These are phyloP conservation scores for Anthopleura xanthogrammica DNA, from an alignment of 92 coral and sea anemone species.

Conservation along the genomic window DNA sequence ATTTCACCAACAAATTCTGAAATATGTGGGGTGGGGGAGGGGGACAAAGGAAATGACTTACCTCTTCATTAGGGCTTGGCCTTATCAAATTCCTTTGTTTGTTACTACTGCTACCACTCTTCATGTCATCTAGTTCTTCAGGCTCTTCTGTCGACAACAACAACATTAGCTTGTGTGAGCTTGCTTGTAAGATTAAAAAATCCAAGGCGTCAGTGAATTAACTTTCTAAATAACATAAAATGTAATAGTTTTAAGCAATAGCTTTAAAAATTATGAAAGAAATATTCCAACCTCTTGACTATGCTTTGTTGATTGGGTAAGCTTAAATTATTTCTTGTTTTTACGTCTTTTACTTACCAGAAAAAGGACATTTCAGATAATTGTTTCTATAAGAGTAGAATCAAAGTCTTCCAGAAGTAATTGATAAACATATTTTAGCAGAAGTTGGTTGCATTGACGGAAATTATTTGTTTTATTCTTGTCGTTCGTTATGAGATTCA, in stretches of 20 bases:
- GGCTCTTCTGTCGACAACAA: neutral
- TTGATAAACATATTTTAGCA: neutral
- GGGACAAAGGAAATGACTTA: neutral
- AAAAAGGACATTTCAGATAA: neutral
- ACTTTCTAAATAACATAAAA: too few species aligned
- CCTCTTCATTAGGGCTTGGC: constrained; percentile 94
- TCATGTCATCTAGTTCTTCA: neutral
- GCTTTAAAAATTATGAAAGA: neutral
- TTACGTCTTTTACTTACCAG: neutral
- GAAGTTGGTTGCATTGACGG: neutral
- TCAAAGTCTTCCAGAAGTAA: neutral
- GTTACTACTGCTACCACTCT: neutral
- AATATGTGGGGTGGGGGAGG: too few species aligned
- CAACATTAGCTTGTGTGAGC: neutral
- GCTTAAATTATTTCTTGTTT: too few species aligned
- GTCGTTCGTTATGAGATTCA: constrained; percentile 26
- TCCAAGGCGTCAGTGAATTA: too few species aligned
- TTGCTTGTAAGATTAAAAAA: too few species aligned
- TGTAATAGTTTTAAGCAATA: too few species aligned
- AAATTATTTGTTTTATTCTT: neutral
- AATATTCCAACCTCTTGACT: too few species aligned
- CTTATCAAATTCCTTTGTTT: constrained; percentile 27
- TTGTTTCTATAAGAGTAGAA: neutral
- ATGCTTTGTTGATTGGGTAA: too few species aligned
- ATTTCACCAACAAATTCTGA: too few species aligned